These are phyloP conservation scores for Drosophila meridiana DNA, from an alignment of 2,888 invertebrate genomes.

Conservation along the genomic window DNA sequence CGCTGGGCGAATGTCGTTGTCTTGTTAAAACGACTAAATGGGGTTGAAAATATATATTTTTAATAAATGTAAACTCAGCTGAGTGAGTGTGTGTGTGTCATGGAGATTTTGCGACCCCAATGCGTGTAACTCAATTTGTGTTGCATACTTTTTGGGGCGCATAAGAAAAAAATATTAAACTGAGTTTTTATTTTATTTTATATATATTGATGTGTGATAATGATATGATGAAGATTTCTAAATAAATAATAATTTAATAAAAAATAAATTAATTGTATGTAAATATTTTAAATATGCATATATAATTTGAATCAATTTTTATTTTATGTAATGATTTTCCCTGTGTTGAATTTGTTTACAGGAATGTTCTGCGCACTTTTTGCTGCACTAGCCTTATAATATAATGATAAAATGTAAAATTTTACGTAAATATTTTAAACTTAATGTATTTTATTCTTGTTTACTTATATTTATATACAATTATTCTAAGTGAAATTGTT, in stretches of 20 bases:
- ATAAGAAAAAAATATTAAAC: conserved; percentile 1
- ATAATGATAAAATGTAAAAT: too few relatives aligned
- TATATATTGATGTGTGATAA: neutral
- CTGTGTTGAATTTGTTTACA: too few relatives aligned
- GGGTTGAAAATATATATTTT: conserved; percentile 27
- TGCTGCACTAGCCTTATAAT: too few relatives aligned
- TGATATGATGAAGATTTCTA: neutral
- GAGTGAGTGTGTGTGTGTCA: conserved; percentile 8
- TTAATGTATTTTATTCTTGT: too few relatives aligned
- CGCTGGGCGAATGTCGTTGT: conserved; percentile 44
- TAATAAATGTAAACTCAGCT: conserved; percentile 23
- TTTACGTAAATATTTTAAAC: too few relatives aligned
- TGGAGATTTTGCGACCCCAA: conserved; percentile 5
- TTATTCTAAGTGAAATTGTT: too few relatives aligned
- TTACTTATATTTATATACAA: too few relatives aligned
- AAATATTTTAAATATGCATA: neutral
- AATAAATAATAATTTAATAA: neutral
- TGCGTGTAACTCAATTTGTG: neutral
- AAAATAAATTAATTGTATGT: neutral
- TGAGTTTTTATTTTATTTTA: neutral
- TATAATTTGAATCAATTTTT: too few relatives aligned
- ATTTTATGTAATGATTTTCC: too few relatives aligned
- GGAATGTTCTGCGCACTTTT: too few relatives aligned
- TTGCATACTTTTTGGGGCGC: conserved; percentile 6
- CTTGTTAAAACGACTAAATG: conserved; percentile 20